Evolutionary conservation across 2,113 vertebrate genomes (phyloP).

Genomic region (Anolis sagrei): DNA sequence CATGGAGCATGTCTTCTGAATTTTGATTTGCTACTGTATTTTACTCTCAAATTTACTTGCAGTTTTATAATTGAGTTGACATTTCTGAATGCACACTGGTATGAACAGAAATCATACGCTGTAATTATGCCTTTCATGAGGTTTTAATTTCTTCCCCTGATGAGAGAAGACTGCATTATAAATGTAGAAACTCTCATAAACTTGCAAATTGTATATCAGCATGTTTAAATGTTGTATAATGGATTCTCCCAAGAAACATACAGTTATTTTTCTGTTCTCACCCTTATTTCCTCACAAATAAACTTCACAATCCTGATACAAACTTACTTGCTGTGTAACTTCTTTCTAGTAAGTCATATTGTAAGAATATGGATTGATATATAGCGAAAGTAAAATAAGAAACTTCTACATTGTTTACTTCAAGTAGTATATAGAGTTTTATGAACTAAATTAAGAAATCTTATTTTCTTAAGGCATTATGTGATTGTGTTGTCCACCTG

Average conservation of each 20-base stretch:
- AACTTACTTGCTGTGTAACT: constrained; percentile 15
- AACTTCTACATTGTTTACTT: constrained; percentile 1
- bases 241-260: not conserved
- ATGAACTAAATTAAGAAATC: not conserved
- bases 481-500: constrained; percentile 1
- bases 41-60: constrained; percentile 25
- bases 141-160: constrained; percentile 41
- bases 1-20: constrained; percentile 29
- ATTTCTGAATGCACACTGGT: constrained; percentile 43
- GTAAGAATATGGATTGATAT: not conserved
- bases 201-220: constrained; percentile 10
- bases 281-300: constrained; percentile 17
- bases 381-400: not conserved
- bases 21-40: constrained; percentile 46
- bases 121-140: constrained; percentile 41
- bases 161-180: not conserved
- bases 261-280: constrained; percentile 19
- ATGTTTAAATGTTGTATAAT: constrained; percentile 13
- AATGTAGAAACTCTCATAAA: not conserved
- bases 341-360: not conserved
- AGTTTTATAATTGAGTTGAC: constrained; percentile 14
- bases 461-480: constrained; percentile 13
- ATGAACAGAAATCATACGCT: constrained; percentile 32
- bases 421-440: not conserved
- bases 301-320: not conserved